These are phyloP conservation scores for Molossus molossus DNA, from an alignment of 2,797 vertebrate species.

Conservation along the genomic window DNA sequence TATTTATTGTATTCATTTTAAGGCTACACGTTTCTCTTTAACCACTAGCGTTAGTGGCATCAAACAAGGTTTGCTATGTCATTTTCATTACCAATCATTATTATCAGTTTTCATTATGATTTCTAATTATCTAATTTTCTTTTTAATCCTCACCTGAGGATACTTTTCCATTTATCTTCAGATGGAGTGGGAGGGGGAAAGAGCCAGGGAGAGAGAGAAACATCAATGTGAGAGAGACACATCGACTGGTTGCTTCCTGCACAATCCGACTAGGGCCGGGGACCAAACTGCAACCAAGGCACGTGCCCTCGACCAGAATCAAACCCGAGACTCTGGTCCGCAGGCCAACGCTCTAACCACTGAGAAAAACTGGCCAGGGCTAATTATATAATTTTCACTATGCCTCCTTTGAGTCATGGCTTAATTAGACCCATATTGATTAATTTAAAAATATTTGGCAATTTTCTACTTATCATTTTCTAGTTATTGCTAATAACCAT, in stretches of 20 bases:
- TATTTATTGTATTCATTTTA: background rate
- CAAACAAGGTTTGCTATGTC: background rate
- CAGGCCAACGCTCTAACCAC: too few species aligned
- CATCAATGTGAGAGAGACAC: too few species aligned
- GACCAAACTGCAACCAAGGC: too few species aligned
- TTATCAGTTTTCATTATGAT: background rate
- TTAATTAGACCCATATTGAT: background rate
- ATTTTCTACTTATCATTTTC: slow-evolving; percentile 17
- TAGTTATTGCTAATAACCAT: slow-evolving; percentile 10
- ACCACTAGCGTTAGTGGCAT: background rate
- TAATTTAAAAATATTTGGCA: background rate
- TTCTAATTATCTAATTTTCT: background rate
- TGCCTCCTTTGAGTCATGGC: background rate
- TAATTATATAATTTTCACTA: background rate
- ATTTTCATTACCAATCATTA: background rate
- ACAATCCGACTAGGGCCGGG: too few species aligned
- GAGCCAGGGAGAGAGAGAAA: too few species aligned
- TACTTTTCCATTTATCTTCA: too few species aligned
- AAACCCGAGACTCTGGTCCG: too few species aligned
- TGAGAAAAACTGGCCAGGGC: too few species aligned
- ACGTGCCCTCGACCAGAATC: too few species aligned
- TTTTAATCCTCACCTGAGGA: too few species aligned
- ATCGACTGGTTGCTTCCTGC: too few species aligned
- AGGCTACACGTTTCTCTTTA: background rate
- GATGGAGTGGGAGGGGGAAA: too few species aligned